Evolutionary conservation across 2,797 vertebrate species (phyloP).

Genomic region (Percopsis omiscomaycus): DNA sequence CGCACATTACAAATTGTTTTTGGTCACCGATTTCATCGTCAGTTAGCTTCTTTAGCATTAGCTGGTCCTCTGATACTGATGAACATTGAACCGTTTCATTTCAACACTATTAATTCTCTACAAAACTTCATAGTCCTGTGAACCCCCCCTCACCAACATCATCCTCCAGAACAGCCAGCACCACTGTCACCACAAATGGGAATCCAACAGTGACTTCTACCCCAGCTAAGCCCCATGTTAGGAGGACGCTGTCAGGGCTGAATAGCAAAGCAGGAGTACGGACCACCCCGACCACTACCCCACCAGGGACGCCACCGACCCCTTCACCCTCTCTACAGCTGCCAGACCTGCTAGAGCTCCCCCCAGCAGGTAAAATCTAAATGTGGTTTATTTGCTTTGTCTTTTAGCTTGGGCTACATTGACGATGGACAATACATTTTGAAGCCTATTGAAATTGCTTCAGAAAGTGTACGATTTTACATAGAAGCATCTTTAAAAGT

Average conservation of each 20-base stretch:
- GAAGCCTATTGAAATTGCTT: no score
- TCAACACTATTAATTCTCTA: not conserved
- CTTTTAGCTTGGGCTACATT: not conserved
- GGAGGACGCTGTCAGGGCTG: constrained; percentile 44
- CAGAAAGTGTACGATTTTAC: no score
- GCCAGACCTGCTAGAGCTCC: constrained; percentile 83
- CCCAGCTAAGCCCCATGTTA: constrained; percentile 45
- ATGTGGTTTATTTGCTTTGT: not conserved
- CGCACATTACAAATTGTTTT: no score
- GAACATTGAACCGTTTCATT: no score
- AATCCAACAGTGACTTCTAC: constrained; percentile 35
- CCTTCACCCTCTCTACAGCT: constrained; percentile 61
- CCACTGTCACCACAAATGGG: constrained; percentile 40
- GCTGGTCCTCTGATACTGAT: no score
- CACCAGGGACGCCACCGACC: constrained; percentile 31
- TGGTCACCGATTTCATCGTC: no score
- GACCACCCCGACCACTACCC: constrained; percentile 23
- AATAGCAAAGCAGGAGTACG: constrained; percentile 19
- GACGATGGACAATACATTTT: no score
- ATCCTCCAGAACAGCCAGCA: constrained; percentile 42
- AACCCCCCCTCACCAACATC: constrained; percentile 45
- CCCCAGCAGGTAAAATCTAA: constrained; percentile 65
- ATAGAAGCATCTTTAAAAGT: no score
- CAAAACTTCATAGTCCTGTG: constrained; percentile 45
- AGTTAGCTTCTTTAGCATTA: no score